Percentiles rank a stretch among this genome's conserved stretches.
phyloP scores from a whole-genome alignment of 2,888 invertebrate genomes.

The Conus canariensis region DNA sequence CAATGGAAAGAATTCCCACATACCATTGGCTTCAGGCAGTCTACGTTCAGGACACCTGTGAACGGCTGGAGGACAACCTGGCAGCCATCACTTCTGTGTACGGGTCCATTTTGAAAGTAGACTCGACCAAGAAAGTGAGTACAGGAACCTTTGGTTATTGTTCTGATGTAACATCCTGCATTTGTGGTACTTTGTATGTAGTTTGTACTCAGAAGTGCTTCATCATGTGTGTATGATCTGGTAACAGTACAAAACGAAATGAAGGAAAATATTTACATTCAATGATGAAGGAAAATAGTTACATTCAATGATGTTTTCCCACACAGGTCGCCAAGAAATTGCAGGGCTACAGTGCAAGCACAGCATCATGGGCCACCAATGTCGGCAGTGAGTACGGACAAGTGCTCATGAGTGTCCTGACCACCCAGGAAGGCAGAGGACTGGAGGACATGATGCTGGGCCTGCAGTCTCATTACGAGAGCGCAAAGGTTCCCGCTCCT shows the following conservation, averaged over 20 bases:
- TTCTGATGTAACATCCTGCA: not conserved
- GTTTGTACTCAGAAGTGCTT: not conserved
- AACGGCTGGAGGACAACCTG: slow-evolving; percentile 55
- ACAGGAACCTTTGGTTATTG: not conserved
- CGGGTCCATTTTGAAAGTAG: slow-evolving; percentile 60
- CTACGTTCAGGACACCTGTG: slow-evolving; percentile 47
- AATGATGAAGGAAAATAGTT: not conserved
- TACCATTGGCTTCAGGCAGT: slow-evolving; percentile 7
- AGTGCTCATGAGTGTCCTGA: slow-evolving; percentile 58
- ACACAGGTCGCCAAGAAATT: slow-evolving; percentile 50
- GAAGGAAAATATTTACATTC: too few relatives aligned
- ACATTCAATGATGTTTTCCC: not conserved
- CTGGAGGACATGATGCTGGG: slow-evolving; percentile 54
- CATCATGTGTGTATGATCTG: not conserved
- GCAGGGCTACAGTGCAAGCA: slow-evolving; percentile 48
- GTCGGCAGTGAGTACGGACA: slow-evolving; percentile 60
- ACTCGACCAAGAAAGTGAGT: slow-evolving; percentile 61
- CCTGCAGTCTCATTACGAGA: slow-evolving; percentile 51
- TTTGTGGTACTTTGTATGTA: not conserved
- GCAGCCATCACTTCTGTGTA: slow-evolving; percentile 59
- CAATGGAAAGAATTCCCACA: not conserved
- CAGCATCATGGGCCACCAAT: slow-evolving; percentile 59
- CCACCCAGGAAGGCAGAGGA: slow-evolving; percentile 54
- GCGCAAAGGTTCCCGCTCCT: slow-evolving; percentile 54
- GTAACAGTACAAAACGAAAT: not conserved